Evolutionary conservation across 2,888 invertebrate genomes (phyloP), one percentile per base, ranked within the genome.

Genomic region (Caenorhabditis wallacei): DNA sequence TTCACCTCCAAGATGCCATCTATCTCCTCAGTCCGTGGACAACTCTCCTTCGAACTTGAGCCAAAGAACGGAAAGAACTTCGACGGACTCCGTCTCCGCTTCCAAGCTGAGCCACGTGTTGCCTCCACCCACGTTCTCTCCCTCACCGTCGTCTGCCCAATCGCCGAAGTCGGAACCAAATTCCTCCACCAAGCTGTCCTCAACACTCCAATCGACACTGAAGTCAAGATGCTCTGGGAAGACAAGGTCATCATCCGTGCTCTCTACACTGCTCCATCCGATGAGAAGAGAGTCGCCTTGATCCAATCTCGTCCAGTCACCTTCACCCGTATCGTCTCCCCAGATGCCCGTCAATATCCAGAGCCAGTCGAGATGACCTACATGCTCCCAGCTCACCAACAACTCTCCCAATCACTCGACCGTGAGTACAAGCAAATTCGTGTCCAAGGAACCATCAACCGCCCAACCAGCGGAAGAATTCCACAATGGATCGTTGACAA

Each of bases 231-330:
- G 78, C 82, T 80, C 76, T 85, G 80, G 80, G 84, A 84, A 56
- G 69, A 84, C 79, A 81, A 87, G 76, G 37, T 83, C 35, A 79
- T 71, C 54, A 20, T 85, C 71, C 75, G 84, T 30, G 24, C 80
- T 37, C 51, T 40, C 71, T 59, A 66, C 80, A 82, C 66, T 54
- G 26, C 85, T 43, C 86, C 86, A 57, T 61, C 85, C 59, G 72
- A 87, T 40, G 71, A 82, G 51, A 57, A 46, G 18, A 83, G 82
- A 51, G 51, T 90, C 40, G 69, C 78, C 57, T 80, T 84, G 64
- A 56, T 88, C 76, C 84, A 87, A 74, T 83, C 87, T 24, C 85
- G 88, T 24, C 91, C 90, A 59, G 79, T 87, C 64, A 86, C 87
- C 37, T 89, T 85, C 82, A 75, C 84, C 57, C 85, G 85, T 56